A percentile compares a stretch with the other conserved stretches of the same genome.
Evolutionary conservation across 1,140 invertebrate genomes (phyloP).

Genomic region (Drosophila navojoa): DNA sequence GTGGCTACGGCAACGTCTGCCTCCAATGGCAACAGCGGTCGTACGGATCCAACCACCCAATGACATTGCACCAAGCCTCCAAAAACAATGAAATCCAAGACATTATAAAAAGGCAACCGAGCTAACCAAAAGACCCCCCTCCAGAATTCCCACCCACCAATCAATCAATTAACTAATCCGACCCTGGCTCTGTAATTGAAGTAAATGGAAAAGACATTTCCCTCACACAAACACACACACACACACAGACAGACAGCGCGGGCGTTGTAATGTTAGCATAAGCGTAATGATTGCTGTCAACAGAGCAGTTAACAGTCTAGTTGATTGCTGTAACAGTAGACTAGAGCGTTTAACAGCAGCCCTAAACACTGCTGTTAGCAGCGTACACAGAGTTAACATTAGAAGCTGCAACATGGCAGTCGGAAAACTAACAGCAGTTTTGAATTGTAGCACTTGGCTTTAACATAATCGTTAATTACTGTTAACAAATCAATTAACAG

Average conservation of each 20-base stretch:
- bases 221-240: not conserved
- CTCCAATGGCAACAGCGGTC: slow-evolving; percentile 62
- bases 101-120: slow-evolving; percentile 44
- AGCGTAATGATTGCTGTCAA: slow-evolving; percentile 5
- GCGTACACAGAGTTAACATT: no score
- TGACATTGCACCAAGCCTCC: slow-evolving; percentile 45
- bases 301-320: not conserved
- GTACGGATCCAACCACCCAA: slow-evolving; percentile 42
- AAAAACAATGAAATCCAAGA: slow-evolving; percentile 57
- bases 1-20: slow-evolving; percentile 67
- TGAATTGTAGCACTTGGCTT: no score
- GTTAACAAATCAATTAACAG: no score
- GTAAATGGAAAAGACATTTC: slow-evolving; percentile 1
- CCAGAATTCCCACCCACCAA: not conserved
- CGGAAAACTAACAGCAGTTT: no score
- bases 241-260: slow-evolving; percentile 17
- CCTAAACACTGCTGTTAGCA: no score
- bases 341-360: no score
- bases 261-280: slow-evolving; percentile 19
- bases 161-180: not conserved
- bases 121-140: slow-evolving; percentile 3
- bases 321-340: no score
- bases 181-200: not conserved
- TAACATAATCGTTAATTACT: no score
- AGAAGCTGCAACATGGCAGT: no score